These are phyloP conservation scores for Hippolais icterina DNA, from an alignment of 2,113 vertebrate genomes.

Conservation along the genomic window DNA sequence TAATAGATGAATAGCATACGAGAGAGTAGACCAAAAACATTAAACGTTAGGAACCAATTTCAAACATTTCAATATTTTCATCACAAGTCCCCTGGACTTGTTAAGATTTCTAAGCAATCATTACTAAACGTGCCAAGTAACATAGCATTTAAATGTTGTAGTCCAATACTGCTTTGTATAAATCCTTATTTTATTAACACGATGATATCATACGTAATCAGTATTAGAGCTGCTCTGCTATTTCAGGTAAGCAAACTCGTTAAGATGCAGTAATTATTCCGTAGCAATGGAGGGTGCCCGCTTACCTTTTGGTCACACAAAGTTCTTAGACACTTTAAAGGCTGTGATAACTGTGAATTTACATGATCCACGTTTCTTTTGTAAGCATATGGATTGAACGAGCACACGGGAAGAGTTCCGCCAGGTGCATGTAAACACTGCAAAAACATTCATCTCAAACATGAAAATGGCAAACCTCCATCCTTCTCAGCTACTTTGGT, in stretches of 20 bases:
- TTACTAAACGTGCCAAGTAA: conserved; percentile 95
- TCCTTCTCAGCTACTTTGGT: conserved; percentile 56
- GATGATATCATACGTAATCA: conserved; percentile 77
- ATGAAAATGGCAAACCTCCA: conserved; percentile 60
- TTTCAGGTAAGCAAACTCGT: conserved; percentile 80
- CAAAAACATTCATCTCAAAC: conserved; percentile 69
- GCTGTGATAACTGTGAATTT: conserved; percentile 80
- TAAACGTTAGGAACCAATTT: conserved; percentile 66
- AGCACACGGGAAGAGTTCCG: conserved; percentile 26
- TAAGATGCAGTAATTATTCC: conserved; percentile 70
- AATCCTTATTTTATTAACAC: conserved; percentile 91
- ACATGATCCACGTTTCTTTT: conserved; percentile 70
- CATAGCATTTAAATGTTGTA: conserved; percentile 85
- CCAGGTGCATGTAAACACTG: conserved; percentile 45
- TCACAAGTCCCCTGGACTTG: conserved; percentile 77
- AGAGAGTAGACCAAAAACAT: conserved; percentile 78
- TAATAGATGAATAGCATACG: conserved; percentile 73
- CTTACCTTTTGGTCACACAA: conserved; percentile 48
- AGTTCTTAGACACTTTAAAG: conserved; percentile 76
- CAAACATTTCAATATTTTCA: conserved; percentile 85
- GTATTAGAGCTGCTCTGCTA: conserved; percentile 83
- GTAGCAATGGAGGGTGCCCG: conserved; percentile 54
- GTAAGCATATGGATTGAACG: conserved; percentile 22
- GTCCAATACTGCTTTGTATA: conserved; percentile 85
- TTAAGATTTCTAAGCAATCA: conserved; percentile 82